Evolutionary conservation across 2,888 invertebrate species (phyloP), one percentile per base, ranked within the genome.

Genomic region (Drosophila nigricruria): DNA sequence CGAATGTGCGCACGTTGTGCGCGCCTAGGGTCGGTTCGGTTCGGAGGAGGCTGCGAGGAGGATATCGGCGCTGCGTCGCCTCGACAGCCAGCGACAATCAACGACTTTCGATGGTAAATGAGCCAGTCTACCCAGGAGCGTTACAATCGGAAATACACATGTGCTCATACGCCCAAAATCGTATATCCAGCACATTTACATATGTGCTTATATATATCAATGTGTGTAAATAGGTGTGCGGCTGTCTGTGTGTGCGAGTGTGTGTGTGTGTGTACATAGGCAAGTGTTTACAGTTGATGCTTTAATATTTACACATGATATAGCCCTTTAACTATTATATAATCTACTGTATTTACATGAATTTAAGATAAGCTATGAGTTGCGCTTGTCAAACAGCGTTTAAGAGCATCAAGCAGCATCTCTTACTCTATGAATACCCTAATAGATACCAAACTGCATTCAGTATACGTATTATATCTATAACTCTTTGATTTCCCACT

Each of bases 1-100:
- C 87, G 90, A 87, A 90, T 90, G 90, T 88, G 83, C 73, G 68
- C 77, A 73, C 88, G 60, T 75, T 77, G 75, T 53, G 82, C 71
- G 82, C 71, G 72, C 62, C 73, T 82, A 64, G 82, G 70, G 70
- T 73, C 67, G 62, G 53, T 30, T 40, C 58, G 23, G 42, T 23
- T 34, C 61, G 18, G 25, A 20, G 5, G 42, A 20, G 43, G 14
- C 23, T 1, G 23, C 61, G 30, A 30, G 47, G 16, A 49, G 69
- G 34, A 76, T 81, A 74, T 63, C 59, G 71, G 40, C 68, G 66
- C 49, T 66, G 71, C 65, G 43, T 52, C 57, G 53, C 30, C 45
- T 65, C 32, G 52, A 34, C 32, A 36, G 20, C 36, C 49, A 38
- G 59, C 59, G 53, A 47, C 61, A 67, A 59, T 62, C 78, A 78